Conservation (phyloP, 1,140 invertebrate species). For the Drosophila auraria region DNA sequence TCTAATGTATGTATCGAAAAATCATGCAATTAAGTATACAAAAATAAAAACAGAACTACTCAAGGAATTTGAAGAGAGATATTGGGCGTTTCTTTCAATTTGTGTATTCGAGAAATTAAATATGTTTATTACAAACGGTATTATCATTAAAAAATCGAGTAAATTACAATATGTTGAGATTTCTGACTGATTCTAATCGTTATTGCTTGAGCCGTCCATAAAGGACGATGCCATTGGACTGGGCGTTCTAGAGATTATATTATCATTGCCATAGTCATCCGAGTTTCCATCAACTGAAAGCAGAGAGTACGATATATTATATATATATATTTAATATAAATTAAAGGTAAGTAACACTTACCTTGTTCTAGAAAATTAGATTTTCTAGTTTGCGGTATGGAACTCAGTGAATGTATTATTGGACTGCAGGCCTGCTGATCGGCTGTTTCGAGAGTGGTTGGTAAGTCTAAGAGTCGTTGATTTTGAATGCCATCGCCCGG, state of each 20-base stretch:
- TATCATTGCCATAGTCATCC: constrained; percentile 71
- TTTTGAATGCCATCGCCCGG: constrained; percentile 97
- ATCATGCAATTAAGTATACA: constrained; percentile 42
- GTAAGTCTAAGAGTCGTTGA: constrained; percentile 96
- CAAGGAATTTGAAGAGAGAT: constrained; percentile 18
- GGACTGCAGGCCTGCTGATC: constrained; percentile 85
- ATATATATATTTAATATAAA: not conserved
- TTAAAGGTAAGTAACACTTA: constrained; percentile 6
- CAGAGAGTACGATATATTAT: not conserved
- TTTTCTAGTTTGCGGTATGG: constrained; percentile 67
- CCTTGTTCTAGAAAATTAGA: constrained; percentile 74
- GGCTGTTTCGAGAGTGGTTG: constrained; percentile 93
- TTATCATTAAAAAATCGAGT: constrained; percentile 49
- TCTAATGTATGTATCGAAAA: constrained; percentile 47
- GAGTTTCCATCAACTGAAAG: constrained; percentile 64
- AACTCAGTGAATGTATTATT: constrained; percentile 68
- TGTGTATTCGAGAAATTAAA: constrained; percentile 46
- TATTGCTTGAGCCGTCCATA: constrained; percentile 76
- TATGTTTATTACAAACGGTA: constrained; percentile 54
- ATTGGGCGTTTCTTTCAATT: constrained; percentile 5
- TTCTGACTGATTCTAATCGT: constrained; percentile 67
- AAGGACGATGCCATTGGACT: constrained; percentile 70
- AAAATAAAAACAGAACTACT: constrained; percentile 36
- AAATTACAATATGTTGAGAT: constrained; percentile 49
- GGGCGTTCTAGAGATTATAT: constrained; percentile 66